Evolutionary conservation across 2,113 vertebrate species (phyloP), one percentile per base, ranked within the genome.

Genomic region (Phaethornis superciliosus): DNA sequence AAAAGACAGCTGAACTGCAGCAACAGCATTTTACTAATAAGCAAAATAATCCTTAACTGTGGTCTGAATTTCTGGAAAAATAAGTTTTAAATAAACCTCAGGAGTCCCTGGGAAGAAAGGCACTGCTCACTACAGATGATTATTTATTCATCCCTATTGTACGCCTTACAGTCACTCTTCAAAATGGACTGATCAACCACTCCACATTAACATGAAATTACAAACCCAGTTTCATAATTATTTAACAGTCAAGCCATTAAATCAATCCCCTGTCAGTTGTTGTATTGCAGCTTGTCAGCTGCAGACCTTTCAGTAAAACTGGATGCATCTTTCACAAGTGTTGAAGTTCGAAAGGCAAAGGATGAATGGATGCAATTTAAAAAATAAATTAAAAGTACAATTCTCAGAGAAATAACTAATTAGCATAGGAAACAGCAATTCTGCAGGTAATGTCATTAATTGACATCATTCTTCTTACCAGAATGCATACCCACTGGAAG

Each of bases 281-380:
- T 65, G 49, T 52, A 69, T 88, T n/a, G n/a, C n/a, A n/a, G n/a
- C n/a, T n/a, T n/a, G n/a, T 9, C 65, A 87, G 32, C 77, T 92
- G 88, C 40, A 74, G 37, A 42, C 44, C 49, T 32, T 64, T 52
- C 35, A 75, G 47, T 58, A 76, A 70, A 95, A 54, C 76, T 70
- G 52, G 10, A 68, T 72, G 81, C 33, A 20, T 14, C 11, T 40
- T 30, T 90, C 86, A 88, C 47, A 2, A 76, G 33, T 28, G 4
- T 3, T 88, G 54, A 87, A 88, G 64, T 69, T 65, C 56, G 24
- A 94, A 96, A 96, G 42, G 24, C 80, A 86, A 88, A 47, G 27
- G 47, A 79, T 17, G 58, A 88, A 76, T 12, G 60, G 89, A 88
- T 23, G 70, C 44, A 94, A 47, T 80, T 80, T 35, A 64, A 62